These are phyloP conservation scores for Zoroaster sp. DNA, from an alignment of 53 echinoderm and acorn worm genomes.

Conservation along the genomic window DNA sequence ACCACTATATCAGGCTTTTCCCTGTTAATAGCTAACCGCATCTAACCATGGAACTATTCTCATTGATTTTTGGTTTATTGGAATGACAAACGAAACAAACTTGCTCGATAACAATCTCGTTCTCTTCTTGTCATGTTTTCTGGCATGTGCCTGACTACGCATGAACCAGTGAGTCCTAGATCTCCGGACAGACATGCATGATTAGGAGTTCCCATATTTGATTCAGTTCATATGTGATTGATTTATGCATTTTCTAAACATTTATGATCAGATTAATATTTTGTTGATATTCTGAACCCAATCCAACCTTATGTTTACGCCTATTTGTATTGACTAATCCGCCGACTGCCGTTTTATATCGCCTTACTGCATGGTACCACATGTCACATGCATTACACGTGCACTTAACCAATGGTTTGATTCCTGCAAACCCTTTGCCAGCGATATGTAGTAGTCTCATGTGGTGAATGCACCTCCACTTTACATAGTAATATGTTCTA, in stretches of 20 bases:
- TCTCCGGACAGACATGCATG: slow-evolving; percentile 16
- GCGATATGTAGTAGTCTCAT: too few species aligned
- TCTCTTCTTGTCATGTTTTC: background rate
- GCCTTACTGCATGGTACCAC: too few species aligned
- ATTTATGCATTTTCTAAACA: slow-evolving; percentile 11
- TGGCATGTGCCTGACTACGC: slow-evolving; percentile 19
- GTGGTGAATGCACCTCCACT: too few species aligned
- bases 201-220: background rate
- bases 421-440: too few species aligned
- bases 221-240: background rate
- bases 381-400: too few species aligned
- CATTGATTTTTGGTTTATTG: slow-evolving; percentile 8
- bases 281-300: background rate
- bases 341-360: too few species aligned
- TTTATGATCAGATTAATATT: background rate
- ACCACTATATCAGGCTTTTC: too few species aligned
- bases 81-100: background rate
- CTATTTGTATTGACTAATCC: too few species aligned
- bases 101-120: background rate
- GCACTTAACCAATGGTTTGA: too few species aligned
- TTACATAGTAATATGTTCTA: too few species aligned
- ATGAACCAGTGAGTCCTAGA: background rate
- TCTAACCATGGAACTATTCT: background rate
- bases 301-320: background rate
- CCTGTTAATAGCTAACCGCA: slow-evolving; percentile 27